A percentile compares a stretch with the other conserved stretches of the same genome.
These are phyloP conservation scores for Oncorhynchus tshawytscha DNA, from an alignment of 2,113 vertebrate species.

Conservation along the genomic window DNA sequence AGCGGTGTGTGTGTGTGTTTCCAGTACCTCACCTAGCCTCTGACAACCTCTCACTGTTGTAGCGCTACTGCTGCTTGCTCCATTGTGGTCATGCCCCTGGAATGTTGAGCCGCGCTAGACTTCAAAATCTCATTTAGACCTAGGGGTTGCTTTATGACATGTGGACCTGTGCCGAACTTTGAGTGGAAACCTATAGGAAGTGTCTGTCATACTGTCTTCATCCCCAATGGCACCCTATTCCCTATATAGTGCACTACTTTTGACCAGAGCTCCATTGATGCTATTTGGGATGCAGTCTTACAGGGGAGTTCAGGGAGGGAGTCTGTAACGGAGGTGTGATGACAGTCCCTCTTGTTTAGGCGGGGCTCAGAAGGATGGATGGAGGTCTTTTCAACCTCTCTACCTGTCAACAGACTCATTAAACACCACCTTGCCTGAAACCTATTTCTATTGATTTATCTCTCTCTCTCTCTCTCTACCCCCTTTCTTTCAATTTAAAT, in stretches of 20 bases:
- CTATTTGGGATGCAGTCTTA: no score
- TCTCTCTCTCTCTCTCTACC: background rate
- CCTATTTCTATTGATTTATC: no score
- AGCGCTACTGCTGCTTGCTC: slow-evolving; percentile 12
- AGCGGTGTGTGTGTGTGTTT: slow-evolving; percentile 21
- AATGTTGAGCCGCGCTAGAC: slow-evolving; percentile 33
- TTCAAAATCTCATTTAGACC: slow-evolving; percentile 1
- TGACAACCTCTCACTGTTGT: background rate
- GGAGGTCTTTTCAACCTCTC: background rate
- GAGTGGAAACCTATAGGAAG: background rate
- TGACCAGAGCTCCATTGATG: no score
- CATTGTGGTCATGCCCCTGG: slow-evolving; percentile 41
- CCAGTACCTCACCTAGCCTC: slow-evolving; percentile 35
- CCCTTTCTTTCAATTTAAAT: background rate
- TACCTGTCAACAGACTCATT: background rate
- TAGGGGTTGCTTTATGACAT: background rate
- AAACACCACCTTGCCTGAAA: no score
- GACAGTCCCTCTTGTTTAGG: background rate
- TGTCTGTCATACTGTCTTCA: no score
- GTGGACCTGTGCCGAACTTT: background rate
- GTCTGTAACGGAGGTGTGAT: background rate
- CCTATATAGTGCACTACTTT: no score
- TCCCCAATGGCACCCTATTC: no score
- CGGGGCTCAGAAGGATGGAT: background rate
- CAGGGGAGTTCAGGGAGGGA: no score